Base-by-base conservation (phyloP, 2,888 invertebrate species). In the Toxonevra muliebris region DNA sequence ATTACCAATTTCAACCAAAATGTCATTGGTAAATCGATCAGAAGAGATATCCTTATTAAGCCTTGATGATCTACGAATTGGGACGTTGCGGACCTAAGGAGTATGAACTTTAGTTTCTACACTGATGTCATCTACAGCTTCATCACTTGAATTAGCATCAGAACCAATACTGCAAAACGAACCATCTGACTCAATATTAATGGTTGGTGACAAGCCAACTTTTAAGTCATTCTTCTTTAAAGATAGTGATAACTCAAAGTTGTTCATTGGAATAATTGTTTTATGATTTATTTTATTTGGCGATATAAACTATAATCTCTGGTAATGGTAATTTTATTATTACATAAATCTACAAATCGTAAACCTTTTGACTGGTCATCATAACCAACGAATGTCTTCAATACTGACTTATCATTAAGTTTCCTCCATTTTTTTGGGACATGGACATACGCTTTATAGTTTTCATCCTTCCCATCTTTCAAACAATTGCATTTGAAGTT, bases 351-450 rank as follows among this genome's bases (percentile, higher is more conserved):
- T 15, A 69, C 73, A 41, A 73, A 71, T 43, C 74, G 65, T 45
- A 68, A 73, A 8, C 70, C 75, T 40, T 69, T 73, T n/a, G 69
- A 72, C 3, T 73, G 13, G 10, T 70, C 64, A 41, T 71, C 70
- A 45, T 75, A 73, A 10, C 74, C 75, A 10, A 76, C 15, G 42
- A 76, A 74, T 19, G 70, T 71, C 62, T 69, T 69, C 43, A 72
- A 52, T n/a, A 20, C 48, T 17, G 69, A 66, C 12, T 58, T 68
- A 20, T 67, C 15, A 65, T 76, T 73, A 30, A 73, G 61, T 65
- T 76, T 76, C 19, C 40, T 20, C 40, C 71, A 53, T 20, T 73
- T 72, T 65, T 65, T 68, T 13, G 74, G 71, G 17, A 68, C 62
- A 52, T 68, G 58, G 12, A 74, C 69, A 55, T 70, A 69, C n/a